A percentile compares a stretch with the other conserved stretches of the same genome.
phyloP scores from a whole-genome alignment of 2,113 vertebrate species.

The Ariopsis seemanni region DNA sequence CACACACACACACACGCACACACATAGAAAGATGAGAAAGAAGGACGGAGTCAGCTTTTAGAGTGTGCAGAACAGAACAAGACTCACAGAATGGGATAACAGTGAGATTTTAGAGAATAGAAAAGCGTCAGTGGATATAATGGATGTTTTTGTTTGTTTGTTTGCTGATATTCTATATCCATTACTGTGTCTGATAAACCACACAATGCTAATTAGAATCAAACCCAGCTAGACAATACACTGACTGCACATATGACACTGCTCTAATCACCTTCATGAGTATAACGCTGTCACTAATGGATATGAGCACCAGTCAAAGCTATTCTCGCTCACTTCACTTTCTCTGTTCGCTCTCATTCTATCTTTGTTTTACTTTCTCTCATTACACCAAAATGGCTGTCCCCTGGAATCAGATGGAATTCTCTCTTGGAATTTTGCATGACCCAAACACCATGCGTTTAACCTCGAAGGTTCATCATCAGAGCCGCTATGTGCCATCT shows the following conservation, averaged over 20 bases:
- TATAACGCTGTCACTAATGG: conserved; percentile 31
- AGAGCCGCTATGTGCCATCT: background rate
- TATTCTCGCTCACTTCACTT: conserved; percentile 5
- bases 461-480: background rate
- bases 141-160: conserved; percentile 22
- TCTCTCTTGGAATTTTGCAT: background rate
- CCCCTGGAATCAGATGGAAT: background rate
- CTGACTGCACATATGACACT: conserved; percentile 36
- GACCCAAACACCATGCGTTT: background rate
- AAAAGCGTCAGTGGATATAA: background rate
- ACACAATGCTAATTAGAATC: conserved; percentile 47
- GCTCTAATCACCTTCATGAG: conserved; percentile 43
- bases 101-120: background rate
- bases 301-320: conserved; percentile 14
- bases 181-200: conserved; percentile 33
- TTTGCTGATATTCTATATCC: conserved; percentile 6
- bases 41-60: background rate
- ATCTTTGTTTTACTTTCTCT: background rate
- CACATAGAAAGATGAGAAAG: background rate
- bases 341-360: background rate
- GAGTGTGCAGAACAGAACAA: background rate
- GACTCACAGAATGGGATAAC: background rate
- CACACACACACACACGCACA: background rate
- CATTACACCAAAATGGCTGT: background rate
- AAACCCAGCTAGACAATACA: background rate